Evolutionary conservation across 2,797 vertebrate species (phyloP).

Genomic region (Naso thynnoides): DNA sequence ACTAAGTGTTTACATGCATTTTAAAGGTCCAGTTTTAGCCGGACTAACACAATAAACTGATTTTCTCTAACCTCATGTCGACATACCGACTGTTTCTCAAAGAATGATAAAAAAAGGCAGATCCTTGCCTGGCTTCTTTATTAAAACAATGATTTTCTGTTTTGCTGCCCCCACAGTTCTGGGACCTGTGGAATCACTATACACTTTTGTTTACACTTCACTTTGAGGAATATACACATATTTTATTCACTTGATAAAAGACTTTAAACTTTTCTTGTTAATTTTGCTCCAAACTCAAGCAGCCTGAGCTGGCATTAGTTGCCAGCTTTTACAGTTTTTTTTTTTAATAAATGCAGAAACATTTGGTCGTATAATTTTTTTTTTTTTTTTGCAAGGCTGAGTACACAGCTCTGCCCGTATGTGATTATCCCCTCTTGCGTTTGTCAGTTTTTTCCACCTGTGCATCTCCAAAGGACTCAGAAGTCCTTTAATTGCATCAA

Average conservation of each 20-base stretch:
- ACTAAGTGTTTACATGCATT: too few relatives aligned
- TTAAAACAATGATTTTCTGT: too few relatives aligned
- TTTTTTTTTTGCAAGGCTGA: too few relatives aligned
- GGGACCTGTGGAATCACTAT: too few relatives aligned
- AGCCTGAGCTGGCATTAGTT: neutral
- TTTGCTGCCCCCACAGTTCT: neutral
- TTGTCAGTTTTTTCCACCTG: slow-evolving; percentile 6
- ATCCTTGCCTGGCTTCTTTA: too few relatives aligned
- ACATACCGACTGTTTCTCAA: too few relatives aligned
- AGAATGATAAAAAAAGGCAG: too few relatives aligned
- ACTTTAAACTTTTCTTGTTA: neutral
- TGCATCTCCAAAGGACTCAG: slow-evolving; percentile 9
- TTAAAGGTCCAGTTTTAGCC: too few relatives aligned
- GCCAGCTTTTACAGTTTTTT: neutral
- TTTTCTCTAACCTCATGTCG: too few relatives aligned
- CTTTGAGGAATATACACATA: neutral
- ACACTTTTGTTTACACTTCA: neutral
- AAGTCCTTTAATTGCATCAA: slow-evolving; percentile 28
- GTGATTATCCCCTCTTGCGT: neutral
- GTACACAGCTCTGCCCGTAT: too few relatives aligned
- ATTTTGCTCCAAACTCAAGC: neutral
- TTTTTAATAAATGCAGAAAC: neutral
- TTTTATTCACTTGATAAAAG: neutral
- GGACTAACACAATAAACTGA: too few relatives aligned
- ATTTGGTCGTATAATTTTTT: neutral